Evolutionary conservation across 2,113 vertebrate genomes (phyloP).

Genomic region (Jaculus jaculus): DNA sequence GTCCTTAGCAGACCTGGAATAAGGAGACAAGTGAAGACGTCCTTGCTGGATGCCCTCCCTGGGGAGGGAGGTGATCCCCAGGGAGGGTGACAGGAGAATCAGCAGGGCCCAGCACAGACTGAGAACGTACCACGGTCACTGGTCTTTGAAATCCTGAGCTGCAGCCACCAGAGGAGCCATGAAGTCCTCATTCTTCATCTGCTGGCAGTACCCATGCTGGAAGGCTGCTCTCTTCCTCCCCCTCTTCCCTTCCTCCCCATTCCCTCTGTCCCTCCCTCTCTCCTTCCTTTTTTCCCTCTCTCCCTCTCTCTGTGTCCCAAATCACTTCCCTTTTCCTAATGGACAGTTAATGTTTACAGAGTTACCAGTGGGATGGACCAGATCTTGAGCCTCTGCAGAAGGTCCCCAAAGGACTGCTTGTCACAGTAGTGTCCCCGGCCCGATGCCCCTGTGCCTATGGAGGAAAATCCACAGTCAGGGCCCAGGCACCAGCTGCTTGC

Average conservation of each 20-base stretch:
- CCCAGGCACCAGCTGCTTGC: too few relatives aligned
- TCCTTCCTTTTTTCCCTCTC: not conserved
- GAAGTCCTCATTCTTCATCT: conserved; percentile 83
- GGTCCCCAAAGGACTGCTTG: too few relatives aligned
- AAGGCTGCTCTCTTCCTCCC: too few relatives aligned
- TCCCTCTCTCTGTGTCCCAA: not conserved
- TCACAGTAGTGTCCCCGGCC: too few relatives aligned
- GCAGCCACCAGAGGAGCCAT: conserved; percentile 64
- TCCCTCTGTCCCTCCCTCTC: not conserved
- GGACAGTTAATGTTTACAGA: not conserved
- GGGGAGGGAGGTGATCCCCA: not conserved
- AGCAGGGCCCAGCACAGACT: not conserved
- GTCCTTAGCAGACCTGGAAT: not conserved
- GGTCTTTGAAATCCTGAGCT: conserved; percentile 79
- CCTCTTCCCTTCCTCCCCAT: not conserved
- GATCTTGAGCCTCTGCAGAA: too few relatives aligned
- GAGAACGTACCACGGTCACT: conserved; percentile 82
- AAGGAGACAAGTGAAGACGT: too few relatives aligned
- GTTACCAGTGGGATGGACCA: too few relatives aligned
- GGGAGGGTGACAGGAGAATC: not conserved
- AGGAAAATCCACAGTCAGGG: too few relatives aligned
- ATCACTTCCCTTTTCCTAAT: too few relatives aligned
- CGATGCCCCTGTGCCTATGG: too few relatives aligned
- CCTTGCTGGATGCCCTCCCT: not conserved
- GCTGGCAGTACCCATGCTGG: conserved; percentile 39